phyloP scores from a whole-genome alignment of 53 echinoderm and acorn worm species.

The Antedon mediterranea region DNA sequence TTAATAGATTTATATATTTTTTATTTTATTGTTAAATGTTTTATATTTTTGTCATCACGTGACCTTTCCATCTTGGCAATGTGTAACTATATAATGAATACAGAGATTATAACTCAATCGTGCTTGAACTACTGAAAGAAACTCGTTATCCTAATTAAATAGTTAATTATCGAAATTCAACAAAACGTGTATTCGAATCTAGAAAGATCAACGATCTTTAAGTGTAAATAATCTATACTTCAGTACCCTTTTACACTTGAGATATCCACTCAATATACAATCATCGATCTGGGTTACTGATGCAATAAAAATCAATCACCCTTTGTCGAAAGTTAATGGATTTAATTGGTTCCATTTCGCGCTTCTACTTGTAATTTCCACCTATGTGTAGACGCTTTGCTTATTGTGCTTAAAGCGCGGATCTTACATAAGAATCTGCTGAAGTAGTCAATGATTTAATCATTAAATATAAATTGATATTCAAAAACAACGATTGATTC shows the following conservation, averaged over 20 bases:
- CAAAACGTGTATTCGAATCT: neutral
- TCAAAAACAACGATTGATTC: neutral
- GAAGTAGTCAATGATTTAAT: neutral
- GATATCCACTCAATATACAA: neutral
- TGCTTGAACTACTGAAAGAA: too few species aligned
- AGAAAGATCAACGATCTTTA: neutral
- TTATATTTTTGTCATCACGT: too few species aligned
- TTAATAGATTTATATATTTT: too few species aligned
- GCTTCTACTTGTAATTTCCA: neutral
- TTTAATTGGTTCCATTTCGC: neutral
- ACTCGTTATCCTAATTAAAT: neutral
- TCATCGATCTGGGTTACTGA: neutral
- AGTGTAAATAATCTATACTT: neutral
- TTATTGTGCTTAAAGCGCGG: neutral
- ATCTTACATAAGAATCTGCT: neutral
- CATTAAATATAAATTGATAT: neutral
- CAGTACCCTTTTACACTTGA: neutral
- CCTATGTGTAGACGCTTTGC: neutral
- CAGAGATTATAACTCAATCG: too few species aligned
- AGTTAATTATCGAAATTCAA: neutral
- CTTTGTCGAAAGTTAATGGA: neutral
- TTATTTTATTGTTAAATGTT: too few species aligned
- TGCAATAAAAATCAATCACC: neutral
- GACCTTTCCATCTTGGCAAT: too few species aligned
- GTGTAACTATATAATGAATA: too few species aligned